Evolutionary conservation across 2,888 invertebrate species (phyloP).

Genomic region (Hypena proboscidalis): DNA sequence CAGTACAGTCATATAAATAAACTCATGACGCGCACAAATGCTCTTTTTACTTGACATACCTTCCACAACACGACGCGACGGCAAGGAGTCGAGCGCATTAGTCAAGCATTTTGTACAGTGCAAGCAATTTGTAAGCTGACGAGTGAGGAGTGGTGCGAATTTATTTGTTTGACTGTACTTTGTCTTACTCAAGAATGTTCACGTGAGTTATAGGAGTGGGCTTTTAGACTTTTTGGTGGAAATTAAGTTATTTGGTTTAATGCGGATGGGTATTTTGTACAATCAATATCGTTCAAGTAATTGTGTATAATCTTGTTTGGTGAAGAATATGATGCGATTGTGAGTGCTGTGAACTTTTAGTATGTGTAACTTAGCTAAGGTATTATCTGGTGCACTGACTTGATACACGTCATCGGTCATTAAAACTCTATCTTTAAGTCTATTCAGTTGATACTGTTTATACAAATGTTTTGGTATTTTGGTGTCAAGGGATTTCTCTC

Average conservation of each 20-base stretch:
- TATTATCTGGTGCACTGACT: no score
- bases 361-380: no score
- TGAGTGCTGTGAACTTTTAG: no score
- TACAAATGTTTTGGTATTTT: no score
- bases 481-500: no score
- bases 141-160: constrained; percentile 37
- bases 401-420: no score
- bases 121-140: constrained; percentile 43
- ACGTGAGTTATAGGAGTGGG: constrained; percentile 20
- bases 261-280: no score
- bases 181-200: constrained; percentile 24
- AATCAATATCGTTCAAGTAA: no score
- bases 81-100: constrained; percentile 23
- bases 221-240: constrained; percentile 28
- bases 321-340: no score
- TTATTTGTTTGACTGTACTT: constrained; percentile 35
- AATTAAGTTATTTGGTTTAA: constrained; percentile 8
- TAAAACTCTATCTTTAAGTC: no score
- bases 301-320: no score
- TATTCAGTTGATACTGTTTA: no score
- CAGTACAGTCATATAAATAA: constrained; percentile 38
- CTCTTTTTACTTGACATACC: constrained; percentile 7
- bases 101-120: constrained; percentile 43
- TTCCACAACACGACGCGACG: constrained; percentile 29
- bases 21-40: constrained; percentile 11